Percentiles rank a stretch among this genome's conserved stretches.
phyloP scores from a whole-genome alignment of 2,113 vertebrate species.

The Aspiorhynchus laticeps region DNA sequence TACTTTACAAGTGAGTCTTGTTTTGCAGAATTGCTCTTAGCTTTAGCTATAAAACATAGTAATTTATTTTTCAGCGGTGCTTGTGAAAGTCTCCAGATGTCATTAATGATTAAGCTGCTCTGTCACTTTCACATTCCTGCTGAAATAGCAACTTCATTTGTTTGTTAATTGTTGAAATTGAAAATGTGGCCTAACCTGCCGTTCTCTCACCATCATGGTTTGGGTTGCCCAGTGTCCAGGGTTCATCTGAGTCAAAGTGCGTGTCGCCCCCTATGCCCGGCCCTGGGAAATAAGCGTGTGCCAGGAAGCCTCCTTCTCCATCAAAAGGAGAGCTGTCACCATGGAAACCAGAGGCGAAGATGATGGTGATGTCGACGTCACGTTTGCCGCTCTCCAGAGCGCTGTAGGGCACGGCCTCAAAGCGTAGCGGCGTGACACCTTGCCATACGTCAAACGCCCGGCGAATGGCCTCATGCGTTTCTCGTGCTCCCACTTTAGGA shows the following conservation, averaged over 20 bases:
- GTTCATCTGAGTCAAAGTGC: conserved; percentile 97
- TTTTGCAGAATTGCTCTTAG: neutral
- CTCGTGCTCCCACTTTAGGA: conserved; percentile 92
- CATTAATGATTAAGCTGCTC: neutral
- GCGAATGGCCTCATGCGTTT: conserved; percentile 94
- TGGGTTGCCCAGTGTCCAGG: conserved; percentile 96
- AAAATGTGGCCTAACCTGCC: conserved; percentile 58
- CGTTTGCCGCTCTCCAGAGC: conserved; percentile 94
- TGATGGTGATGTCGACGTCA: conserved; percentile 98
- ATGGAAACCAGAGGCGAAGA: conserved; percentile 99
- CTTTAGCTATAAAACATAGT: neutral
- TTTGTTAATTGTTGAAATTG: conserved; percentile 31
- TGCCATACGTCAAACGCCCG: conserved; percentile 99
- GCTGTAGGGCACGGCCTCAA: conserved; percentile 96
- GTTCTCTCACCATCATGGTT: conserved; percentile 92
- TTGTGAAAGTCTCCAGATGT: neutral
- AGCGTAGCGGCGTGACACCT: conserved; percentile 97
- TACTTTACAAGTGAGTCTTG: neutral
- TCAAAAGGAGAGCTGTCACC: conserved; percentile 98
- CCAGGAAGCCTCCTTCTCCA: conserved; percentile 96
- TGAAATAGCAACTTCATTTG: neutral
- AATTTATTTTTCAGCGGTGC: neutral
- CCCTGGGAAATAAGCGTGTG: conserved; percentile 97
- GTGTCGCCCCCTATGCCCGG: conserved; percentile 98
- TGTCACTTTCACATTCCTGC: neutral